Evolutionary conservation across 2,113 vertebrate genomes (phyloP), one percentile per base, ranked within the genome.

Genomic region (Vidua macroura): DNA sequence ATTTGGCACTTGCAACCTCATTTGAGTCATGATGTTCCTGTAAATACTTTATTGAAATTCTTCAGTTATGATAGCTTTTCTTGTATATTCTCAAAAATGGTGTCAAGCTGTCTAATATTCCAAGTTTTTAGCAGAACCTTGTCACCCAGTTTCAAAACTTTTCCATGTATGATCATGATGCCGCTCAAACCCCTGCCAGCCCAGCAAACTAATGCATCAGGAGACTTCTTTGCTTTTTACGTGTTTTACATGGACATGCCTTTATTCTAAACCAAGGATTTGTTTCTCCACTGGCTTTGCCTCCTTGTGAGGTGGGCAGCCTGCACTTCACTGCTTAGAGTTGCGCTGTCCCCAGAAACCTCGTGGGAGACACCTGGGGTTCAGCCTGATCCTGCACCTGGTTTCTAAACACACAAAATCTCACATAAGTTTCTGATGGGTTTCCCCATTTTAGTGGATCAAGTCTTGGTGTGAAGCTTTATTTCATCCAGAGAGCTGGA

Each of bases 161-260:
- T 48, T 83, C 79, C 6, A 1, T 0, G 0, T 77, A 11, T 1
- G 10, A 41, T 53, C 4, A 1, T 33, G 46, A 30, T 4, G 5
- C 53, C 19, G 6, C 35, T 70, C 39, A 35, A 58, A 28, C 48
- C 23, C 19, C 3, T 86, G 69, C 55, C 53, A 88, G 21, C 48
- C 52, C 66, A 39, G 56, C 13, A 70, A 55, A 67, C 10, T 21
- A 48, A 30, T n/a, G 48, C 25, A 5, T 59, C 10, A 10, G 18
- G 53, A 82, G 41, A 80, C 6, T 73, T 44, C 35, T 52, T 72
- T 90, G 39, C 15, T 30, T 82, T 59, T 72, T 33, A 33, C 4
- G 2, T 18, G 13, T 9, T 25, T 88, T 43, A 67, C 4, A 1
- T 15, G 28, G 17, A 12, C 28, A 33, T 53, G 7, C 27, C 30